These are phyloP conservation scores for Torymus auratus DNA, from an alignment of 2,888 invertebrate genomes.

Conservation along the genomic window DNA sequence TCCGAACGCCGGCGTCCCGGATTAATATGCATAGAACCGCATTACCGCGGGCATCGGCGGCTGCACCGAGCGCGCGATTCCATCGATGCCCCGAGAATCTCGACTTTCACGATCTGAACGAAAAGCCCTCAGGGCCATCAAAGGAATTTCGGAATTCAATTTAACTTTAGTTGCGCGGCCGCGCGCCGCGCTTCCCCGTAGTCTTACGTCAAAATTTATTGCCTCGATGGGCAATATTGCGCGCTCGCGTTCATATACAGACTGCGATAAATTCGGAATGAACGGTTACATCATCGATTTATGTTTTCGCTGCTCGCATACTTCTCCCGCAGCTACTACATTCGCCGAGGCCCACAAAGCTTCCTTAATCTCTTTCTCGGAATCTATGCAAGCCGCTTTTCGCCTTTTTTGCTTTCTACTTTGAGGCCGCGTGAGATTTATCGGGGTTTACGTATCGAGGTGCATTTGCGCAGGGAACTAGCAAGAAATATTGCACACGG, in stretches of 20 bases:
- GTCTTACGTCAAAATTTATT: conserved; percentile 47
- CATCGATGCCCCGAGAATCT: conserved; percentile 52
- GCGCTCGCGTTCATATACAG: not conserved
- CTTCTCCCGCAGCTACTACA: not conserved
- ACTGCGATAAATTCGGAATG: conserved; percentile 28
- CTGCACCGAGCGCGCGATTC: conserved; percentile 52
- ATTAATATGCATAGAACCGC: conserved; percentile 73
- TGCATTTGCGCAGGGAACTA: no score
- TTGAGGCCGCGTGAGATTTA: no score
- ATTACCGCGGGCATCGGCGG: conserved; percentile 60
- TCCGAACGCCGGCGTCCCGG: conserved; percentile 56
- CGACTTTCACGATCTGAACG: conserved; percentile 40
- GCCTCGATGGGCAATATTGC: conserved; percentile 43
- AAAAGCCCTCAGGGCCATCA: conserved; percentile 35
- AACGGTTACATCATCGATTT: conserved; percentile 26
- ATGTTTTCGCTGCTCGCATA: not conserved
- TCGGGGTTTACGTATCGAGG: no score
- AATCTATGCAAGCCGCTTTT: no score
- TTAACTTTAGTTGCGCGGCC: conserved; percentile 41
- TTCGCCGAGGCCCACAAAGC: no score
- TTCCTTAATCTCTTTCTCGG: no score
- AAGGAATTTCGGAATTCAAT: conserved; percentile 56
- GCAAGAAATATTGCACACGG: no score
- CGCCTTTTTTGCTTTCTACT: no score
- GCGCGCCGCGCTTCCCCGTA: not conserved